Conservation (phyloP, 2,113 vertebrate species). For the Eulemur rufifrons region DNA sequence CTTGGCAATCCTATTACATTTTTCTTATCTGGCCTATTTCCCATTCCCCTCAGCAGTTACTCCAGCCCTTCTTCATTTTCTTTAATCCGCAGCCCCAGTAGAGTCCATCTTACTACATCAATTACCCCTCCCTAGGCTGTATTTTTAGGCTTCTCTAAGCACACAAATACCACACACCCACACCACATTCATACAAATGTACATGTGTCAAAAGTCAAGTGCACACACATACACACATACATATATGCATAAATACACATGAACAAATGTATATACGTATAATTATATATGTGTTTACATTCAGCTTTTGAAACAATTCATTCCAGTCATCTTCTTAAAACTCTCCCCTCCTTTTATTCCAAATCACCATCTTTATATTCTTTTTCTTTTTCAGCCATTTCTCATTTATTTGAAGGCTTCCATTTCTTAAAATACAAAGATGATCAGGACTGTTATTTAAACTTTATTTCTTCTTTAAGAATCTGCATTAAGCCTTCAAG, state of each 20-base stretch:
- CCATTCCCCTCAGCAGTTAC: background rate
- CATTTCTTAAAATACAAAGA: background rate
- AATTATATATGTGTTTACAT: background rate
- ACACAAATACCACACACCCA: background rate
- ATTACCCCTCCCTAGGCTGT: background rate
- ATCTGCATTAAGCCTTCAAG: background rate
- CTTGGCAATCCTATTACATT: constrained; percentile 37
- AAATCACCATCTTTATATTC: background rate
- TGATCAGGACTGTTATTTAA: background rate
- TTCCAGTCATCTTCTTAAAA: background rate
- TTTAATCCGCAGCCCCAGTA: background rate
- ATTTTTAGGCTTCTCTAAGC: background rate
- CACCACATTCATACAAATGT: background rate
- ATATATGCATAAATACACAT: background rate
- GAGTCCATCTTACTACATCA: background rate
- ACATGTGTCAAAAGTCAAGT: background rate
- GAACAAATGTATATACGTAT: background rate
- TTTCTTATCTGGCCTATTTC: constrained; percentile 44
- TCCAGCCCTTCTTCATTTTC: constrained; percentile 20
- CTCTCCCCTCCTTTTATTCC: background rate
- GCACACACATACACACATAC: no score
- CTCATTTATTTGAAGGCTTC: background rate
- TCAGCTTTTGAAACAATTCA: background rate
- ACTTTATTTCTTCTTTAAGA: background rate
- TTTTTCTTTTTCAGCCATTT: background rate